Base-by-base conservation (phyloP, 2,888 invertebrate species). In the Alentia gelatinosa region DNA sequence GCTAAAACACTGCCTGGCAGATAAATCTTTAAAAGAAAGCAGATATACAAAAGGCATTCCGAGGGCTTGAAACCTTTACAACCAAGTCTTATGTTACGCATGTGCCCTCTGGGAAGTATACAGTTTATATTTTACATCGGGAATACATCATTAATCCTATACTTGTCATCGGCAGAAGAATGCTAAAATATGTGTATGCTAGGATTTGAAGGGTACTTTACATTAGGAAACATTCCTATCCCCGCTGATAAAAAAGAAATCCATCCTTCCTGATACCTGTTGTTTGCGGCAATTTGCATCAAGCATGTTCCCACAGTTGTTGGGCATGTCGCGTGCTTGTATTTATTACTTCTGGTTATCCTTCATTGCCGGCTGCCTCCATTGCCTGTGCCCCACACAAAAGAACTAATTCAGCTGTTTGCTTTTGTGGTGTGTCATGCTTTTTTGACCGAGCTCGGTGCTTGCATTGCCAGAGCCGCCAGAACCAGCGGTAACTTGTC, bases 341-440 rank as follows among this genome's bases (percentile, higher is more conserved):
- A 79, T 79, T 79, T 79, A 39, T 79, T 7, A 39, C 79, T 35
- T 35, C 39, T 79, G 79, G 79, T 79, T 79, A 79, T 79, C 79
- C 79, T 19, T 35, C 79, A 68, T 68, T 68, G 68, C 68, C 33
- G 33, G 68, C 26, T 9, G 33, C 68, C 26, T 68, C 68, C 68
- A 68, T 9, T 68, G 68, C 3, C 39, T 0, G 35, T n/a, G 39
- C 15, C 23, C 35, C 15, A 39, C 79, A 79, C 79, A 79, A 79
- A 79, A 79, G 79, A 79, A 79, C 79, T 79, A 79, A 79, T 79
- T 79, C 79, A 37, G 23, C 79, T 79, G 79, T 79, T 79, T 79
- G 79, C 79, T 39, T 79, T 35, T 79, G 79, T 79, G 37, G 79
- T 37, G 79, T 39, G 79, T 23, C 74, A 79, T 35, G 74, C 33